These are phyloP conservation scores for Heliangelus exortis DNA, from an alignment of 2,797 vertebrate species.

Conservation along the genomic window DNA sequence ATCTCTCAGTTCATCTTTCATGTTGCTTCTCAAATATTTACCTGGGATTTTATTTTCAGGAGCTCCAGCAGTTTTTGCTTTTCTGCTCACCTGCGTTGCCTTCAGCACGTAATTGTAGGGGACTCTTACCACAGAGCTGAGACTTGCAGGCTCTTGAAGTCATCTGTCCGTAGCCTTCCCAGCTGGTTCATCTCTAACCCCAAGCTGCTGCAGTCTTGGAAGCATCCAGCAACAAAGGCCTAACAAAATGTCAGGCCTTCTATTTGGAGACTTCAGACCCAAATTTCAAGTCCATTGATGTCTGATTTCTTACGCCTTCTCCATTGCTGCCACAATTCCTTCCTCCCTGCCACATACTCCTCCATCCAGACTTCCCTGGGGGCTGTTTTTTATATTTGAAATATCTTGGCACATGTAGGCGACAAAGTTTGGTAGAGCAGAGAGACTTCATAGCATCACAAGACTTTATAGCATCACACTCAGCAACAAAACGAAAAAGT, in stretches of 20 bases:
- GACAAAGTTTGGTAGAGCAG: neutral
- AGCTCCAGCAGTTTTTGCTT: neutral
- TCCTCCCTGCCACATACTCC: neutral
- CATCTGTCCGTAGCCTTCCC: neutral
- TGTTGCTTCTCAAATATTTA: neutral
- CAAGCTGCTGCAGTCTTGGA: neutral
- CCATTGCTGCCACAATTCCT: fast-evolving
- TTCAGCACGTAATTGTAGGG: neutral
- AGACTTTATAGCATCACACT: no score
- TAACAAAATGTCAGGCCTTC: neutral
- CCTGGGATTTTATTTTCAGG: neutral
- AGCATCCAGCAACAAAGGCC: neutral
- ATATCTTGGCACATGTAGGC: neutral
- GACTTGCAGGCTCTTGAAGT: neutral
- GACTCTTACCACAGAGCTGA: neutral
- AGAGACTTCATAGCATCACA: no score
- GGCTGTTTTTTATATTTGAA: neutral
- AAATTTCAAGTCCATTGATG: neutral
- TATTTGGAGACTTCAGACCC: neutral
- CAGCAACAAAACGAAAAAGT: neutral
- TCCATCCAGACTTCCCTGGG: neutral
- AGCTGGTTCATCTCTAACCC: neutral
- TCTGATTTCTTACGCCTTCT: neutral
- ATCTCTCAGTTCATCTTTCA: neutral
- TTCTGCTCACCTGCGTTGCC: neutral